Percentiles rank a stretch among this genome's conserved stretches.
phyloP scores from a whole-genome alignment of 2,113 vertebrate species.

The Phycodurus eques region DNA sequence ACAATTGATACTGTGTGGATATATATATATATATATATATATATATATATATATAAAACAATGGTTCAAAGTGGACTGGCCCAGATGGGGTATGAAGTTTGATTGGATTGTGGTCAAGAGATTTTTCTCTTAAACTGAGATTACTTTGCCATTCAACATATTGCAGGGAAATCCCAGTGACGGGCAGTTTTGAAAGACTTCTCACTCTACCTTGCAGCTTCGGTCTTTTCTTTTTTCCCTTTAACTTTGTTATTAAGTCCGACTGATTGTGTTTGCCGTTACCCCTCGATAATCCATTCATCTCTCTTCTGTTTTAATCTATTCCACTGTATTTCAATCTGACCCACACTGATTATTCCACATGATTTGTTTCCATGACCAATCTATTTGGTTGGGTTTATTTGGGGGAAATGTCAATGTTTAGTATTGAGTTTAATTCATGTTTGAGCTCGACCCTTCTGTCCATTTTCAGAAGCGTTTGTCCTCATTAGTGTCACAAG shows the following conservation, averaged over 20 bases:
- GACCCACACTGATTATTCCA: not conserved
- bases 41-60: not conserved
- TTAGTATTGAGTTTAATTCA: not conserved
- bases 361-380: not conserved
- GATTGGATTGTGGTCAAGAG: conserved; percentile 3
- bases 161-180: not conserved
- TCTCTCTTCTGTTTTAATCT: conserved; percentile 3
- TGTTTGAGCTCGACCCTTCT: too few species aligned
- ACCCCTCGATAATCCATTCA: not conserved
- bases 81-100: not conserved
- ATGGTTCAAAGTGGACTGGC: not conserved
- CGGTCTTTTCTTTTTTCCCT: not conserved
- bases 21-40: not conserved
- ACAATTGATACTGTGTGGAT: not conserved
- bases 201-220: not conserved
- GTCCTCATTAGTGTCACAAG: too few species aligned
- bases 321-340: not conserved
- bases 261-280: not conserved
- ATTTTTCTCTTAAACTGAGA: not conserved
- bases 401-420: not conserved
- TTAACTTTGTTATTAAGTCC: conserved; percentile 12
- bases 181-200: not conserved
- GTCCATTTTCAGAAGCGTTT: too few species aligned
- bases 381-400: not conserved
- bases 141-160: not conserved